These are phyloP conservation scores for Falco cherrug DNA, from an alignment of 2,797 vertebrate genomes.

Conservation along the genomic window DNA sequence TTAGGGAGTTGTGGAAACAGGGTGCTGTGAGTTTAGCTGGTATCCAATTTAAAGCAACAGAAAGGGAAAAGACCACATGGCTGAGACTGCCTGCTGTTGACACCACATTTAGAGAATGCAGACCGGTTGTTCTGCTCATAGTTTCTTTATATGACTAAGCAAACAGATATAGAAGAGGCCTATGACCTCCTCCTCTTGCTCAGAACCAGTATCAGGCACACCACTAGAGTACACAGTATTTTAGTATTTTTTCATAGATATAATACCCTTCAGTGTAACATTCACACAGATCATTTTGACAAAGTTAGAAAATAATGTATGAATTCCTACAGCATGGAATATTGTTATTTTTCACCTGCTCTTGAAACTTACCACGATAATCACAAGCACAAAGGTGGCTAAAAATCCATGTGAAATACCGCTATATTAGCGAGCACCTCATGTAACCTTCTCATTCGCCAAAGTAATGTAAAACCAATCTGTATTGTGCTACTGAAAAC, in stretches of 20 bases:
- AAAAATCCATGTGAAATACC: neutral
- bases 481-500: neutral
- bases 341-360: neutral
- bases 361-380: neutral
- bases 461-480: neutral
- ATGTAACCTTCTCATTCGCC: neutral
- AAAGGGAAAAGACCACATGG: neutral
- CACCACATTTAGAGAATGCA: neutral
- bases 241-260: neutral
- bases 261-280: neutral
- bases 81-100: neutral
- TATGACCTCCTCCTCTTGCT: neutral
- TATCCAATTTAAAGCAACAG: neutral
- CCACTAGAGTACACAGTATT: neutral
- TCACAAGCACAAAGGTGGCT: neutral
- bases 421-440: neutral
- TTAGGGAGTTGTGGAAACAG: neutral
- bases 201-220: neutral
- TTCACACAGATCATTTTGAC: neutral
- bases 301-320: neutral
- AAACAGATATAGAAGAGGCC: neutral
- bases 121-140: fast-evolving
- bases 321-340: neutral
- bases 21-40: neutral
- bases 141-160: neutral